A percentile compares a stretch with the other conserved stretches of the same genome.
These are phyloP conservation scores for Caenorhabditis virilis DNA, from an alignment of 2,888 invertebrate species.

Conservation along the genomic window DNA sequence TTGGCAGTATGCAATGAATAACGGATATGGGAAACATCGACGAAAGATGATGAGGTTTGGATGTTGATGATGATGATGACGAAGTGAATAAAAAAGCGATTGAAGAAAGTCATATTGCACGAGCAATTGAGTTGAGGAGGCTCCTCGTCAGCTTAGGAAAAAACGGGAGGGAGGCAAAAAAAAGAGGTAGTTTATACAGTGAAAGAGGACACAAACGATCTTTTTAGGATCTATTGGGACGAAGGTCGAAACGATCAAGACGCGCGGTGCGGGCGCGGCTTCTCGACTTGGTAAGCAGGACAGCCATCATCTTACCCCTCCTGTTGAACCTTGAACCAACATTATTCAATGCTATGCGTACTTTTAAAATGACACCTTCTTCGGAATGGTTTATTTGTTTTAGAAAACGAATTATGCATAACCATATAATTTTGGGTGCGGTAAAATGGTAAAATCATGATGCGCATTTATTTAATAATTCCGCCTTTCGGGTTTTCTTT, in stretches of 20 bases:
- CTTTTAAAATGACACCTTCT: constrained; percentile 37
- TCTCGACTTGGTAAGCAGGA: constrained; percentile 29
- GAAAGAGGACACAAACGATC: constrained; percentile 37
- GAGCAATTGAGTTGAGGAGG: constrained; percentile 39
- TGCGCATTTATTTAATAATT: too few relatives aligned
- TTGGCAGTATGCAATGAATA: too few relatives aligned
- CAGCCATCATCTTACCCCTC: neutral
- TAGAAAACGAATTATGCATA: constrained; percentile 22
- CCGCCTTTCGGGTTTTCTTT: too few relatives aligned
- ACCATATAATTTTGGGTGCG: constrained; percentile 36
- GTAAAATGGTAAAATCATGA: neutral
- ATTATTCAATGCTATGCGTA: constrained; percentile 13
- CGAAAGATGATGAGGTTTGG: neutral
- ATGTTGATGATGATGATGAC: neutral
- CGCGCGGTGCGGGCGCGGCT: constrained; percentile 25
- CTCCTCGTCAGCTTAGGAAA: constrained; percentile 9
- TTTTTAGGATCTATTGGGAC: constrained; percentile 39
- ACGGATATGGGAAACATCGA: neutral
- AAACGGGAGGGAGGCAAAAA: constrained; percentile 23
- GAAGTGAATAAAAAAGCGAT: neutral
- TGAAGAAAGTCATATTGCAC: constrained; percentile 19
- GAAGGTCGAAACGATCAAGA: constrained; percentile 46
- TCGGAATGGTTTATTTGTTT: constrained; percentile 37
- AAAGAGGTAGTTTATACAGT: constrained; percentile 35
- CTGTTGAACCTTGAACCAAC: constrained; percentile 7